Percentiles rank a stretch among this genome's conserved stretches.
These are phyloP conservation scores for Chloroceryle inda DNA, from an alignment of 2,797 vertebrate species.

Conservation along the genomic window DNA sequence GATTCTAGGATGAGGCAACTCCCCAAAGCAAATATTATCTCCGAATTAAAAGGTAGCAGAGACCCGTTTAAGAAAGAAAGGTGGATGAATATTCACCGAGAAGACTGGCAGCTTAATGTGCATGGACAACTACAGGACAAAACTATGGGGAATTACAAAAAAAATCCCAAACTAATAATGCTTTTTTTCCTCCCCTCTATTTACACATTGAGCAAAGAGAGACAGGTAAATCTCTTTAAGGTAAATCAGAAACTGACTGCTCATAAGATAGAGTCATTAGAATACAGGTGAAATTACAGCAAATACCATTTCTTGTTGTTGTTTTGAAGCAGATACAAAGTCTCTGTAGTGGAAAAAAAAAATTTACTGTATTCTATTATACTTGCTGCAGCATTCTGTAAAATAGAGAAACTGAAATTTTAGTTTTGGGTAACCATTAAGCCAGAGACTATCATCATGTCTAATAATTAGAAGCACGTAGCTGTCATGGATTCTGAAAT, in stretches of 20 bases:
- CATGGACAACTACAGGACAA: neutral
- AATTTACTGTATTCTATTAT: neutral
- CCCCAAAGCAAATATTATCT: neutral
- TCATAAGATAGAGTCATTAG: neutral
- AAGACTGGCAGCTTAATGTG: neutral
- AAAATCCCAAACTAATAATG: neutral
- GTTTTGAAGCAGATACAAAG: neutral
- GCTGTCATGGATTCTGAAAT: slow-evolving; percentile 70
- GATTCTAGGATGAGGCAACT: neutral
- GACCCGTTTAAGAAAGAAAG: neutral
- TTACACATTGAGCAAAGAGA: neutral
- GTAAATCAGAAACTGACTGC: neutral
- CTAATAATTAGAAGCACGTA: slow-evolving; percentile 44
- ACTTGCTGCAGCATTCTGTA: slow-evolving; percentile 25
- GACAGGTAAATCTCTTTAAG: neutral
- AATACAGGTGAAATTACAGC: slow-evolving; percentile 53
- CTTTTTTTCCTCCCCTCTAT: neutral
- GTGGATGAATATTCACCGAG: neutral
- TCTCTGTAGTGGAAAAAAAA: slow-evolving; percentile 1
- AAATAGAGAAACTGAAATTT: slow-evolving; percentile 62
- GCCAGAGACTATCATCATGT: slow-evolving; percentile 48
- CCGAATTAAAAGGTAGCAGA: neutral
- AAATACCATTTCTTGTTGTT: neutral
- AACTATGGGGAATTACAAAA: neutral
- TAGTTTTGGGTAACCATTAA: slow-evolving; percentile 38